A percentile compares a stretch with the other conserved stretches of the same genome.
Conservation (phyloP, 2,797 vertebrate species). For the Erpetoichthys calabaricus region DNA sequence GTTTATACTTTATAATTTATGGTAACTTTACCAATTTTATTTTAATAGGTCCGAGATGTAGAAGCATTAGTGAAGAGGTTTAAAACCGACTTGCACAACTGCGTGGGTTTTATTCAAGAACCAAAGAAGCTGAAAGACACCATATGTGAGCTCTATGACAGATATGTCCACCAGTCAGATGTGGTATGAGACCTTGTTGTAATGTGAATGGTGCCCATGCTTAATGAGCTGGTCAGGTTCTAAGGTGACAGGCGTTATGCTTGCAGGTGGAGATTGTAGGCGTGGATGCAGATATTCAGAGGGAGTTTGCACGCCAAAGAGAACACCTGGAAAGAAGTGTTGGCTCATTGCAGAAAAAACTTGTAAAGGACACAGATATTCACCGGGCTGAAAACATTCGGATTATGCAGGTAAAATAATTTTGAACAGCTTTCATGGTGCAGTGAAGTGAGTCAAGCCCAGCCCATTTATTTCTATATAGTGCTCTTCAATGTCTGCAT, state of each 20-base stretch:
- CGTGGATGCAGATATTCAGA: slow-evolving; percentile 51
- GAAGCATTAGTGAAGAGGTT: slow-evolving; percentile 60
- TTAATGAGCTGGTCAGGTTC: neutral
- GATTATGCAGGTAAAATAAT: slow-evolving; percentile 60
- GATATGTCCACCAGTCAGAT: slow-evolving; percentile 50
- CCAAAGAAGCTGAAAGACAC: slow-evolving; percentile 63
- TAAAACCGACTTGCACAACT: slow-evolving; percentile 66
- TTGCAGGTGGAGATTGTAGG: slow-evolving; percentile 53
- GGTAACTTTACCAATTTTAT: neutral
- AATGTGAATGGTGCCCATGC: neutral
- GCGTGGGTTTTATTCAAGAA: slow-evolving; percentile 65
- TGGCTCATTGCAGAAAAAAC: slow-evolving; percentile 53
- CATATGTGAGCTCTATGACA: slow-evolving; percentile 50
- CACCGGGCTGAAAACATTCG: slow-evolving; percentile 53
- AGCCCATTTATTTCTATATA: too few species aligned
- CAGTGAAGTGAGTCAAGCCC: too few species aligned
- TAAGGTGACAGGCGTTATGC: too few species aligned
- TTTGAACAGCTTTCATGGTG: too few species aligned
- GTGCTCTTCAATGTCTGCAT: too few species aligned
- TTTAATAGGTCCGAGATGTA: slow-evolving; percentile 46
- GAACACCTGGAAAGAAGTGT: slow-evolving; percentile 65
- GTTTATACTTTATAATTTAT: too few species aligned
- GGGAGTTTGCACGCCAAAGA: slow-evolving; percentile 45
- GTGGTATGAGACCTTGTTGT: slow-evolving; percentile 46
- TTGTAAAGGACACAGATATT: slow-evolving; percentile 51